phyloP scores from a whole-genome alignment of 1,140 invertebrate genomes.

The Papilio glaucus region DNA sequence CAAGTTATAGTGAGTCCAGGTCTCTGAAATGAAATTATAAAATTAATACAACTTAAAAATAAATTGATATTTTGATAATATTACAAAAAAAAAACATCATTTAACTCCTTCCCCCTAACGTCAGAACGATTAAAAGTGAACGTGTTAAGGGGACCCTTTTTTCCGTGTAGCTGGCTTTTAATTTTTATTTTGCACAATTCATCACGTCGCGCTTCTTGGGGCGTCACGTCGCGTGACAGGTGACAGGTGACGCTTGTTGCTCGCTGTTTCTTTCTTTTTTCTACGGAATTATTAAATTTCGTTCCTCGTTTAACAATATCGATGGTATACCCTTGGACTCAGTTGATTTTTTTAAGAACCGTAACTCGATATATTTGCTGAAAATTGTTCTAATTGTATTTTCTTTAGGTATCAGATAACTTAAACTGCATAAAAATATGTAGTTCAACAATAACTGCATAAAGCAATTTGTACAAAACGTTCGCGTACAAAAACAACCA shows the following conservation, averaged over 20 bases:
- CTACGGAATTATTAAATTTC: slow-evolving; percentile 66
- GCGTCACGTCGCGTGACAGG: slow-evolving; percentile 50
- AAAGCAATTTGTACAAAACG: no score
- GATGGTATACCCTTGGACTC: no score
- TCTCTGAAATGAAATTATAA: no score
- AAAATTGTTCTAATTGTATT: no score
- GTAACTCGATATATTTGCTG: no score
- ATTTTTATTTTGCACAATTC: slow-evolving; percentile 75
- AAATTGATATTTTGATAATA: no score
- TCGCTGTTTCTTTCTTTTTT: slow-evolving; percentile 45
- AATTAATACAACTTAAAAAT: no score
- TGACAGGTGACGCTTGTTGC: slow-evolving; percentile 71
- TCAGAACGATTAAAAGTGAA: slow-evolving; percentile 63
- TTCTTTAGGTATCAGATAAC: no score
- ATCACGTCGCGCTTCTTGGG: slow-evolving; percentile 61
- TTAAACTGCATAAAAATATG: background rate
- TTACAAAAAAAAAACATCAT: no score
- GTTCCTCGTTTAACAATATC: slow-evolving; percentile 42
- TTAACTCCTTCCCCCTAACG: slow-evolving; percentile 49
- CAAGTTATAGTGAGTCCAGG: no score
- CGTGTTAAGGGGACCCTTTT: slow-evolving; percentile 51
- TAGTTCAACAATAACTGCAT: background rate
- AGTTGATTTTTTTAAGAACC: background rate
- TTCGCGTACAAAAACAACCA: no score
- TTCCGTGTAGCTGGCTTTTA: slow-evolving; percentile 59